Evolutionary conservation across 2,797 vertebrate genomes (phyloP).

Genomic region (Megaceryle alcyon): DNA sequence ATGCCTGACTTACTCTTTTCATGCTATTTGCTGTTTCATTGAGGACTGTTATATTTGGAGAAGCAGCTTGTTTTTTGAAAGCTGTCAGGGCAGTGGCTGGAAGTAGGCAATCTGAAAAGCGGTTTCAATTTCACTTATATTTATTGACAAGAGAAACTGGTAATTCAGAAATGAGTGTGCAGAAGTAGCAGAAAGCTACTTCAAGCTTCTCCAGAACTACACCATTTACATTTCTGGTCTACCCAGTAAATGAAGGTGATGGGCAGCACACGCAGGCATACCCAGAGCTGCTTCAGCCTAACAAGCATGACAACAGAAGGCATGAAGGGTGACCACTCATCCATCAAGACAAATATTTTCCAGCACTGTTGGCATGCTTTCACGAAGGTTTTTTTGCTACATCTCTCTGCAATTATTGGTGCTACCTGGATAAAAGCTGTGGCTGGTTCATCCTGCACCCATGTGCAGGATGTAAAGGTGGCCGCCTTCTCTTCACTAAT

Average conservation of each 20-base stretch:
- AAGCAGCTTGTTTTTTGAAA: neutral
- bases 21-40: neutral
- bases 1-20: neutral
- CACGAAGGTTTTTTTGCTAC: neutral
- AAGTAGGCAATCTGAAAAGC: neutral
- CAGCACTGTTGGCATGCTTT: neutral
- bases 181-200: neutral
- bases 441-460: neutral
- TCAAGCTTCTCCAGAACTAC: neutral
- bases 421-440: neutral
- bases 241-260: neutral
- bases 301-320: fast-evolving
- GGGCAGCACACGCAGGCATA: neutral
- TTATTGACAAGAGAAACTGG: neutral
- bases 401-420: neutral
- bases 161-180: neutral
- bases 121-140: neutral
- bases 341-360: neutral
- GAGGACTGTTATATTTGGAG: neutral
- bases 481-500: neutral
- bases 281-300: neutral
- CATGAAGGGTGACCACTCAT: fast-evolving
- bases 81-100: fast-evolving
- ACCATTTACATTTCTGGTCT: neutral
- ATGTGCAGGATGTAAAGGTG: fast-evolving